Evolutionary conservation across 2,888 invertebrate species (phyloP), one percentile per base, ranked within the genome.

Genomic region (Ethmia dodecea): DNA sequence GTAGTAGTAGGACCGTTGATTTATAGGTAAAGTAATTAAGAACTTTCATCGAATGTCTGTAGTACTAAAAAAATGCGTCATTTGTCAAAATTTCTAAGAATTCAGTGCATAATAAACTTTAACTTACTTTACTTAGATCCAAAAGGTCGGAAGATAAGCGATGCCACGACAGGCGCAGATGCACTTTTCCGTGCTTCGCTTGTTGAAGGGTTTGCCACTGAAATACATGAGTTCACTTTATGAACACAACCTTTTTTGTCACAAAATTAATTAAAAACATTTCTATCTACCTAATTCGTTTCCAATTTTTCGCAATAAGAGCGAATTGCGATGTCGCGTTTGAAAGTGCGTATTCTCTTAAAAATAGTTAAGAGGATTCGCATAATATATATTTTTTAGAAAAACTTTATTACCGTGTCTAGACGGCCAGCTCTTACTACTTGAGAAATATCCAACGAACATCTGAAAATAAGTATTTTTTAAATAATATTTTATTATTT

Each of bases 151-250:
- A 81, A 32, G 93, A 91, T 35, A 98, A 87, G 35, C 92, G 90
- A 50, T 97, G 90, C 99, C 99, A 99, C 4, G 93, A 92, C 33
- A 97, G 87, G 32, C 95, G 92, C 33, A 99, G 76, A 64, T 98
- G 96, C 0, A 99, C 89, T 86, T 96, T 92, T 4, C 99, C 99
- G 62, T 96, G 95, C 72, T 97, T 97, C 5, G 97, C 97, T 75
- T 96, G 94, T 73, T 98, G 97, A 50, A 99, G 87, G 0, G 96
- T 94, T 48, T 97, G 89, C 98, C 99, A 98, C 96, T 98, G 74
- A 28, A 65, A 59, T n/a, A n/a, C n/a, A 18, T 5, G 18, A 18
- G 18, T 5, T 18, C 18, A 18, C 5, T 18, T 18, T 18, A 8
- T 18, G 18, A 18, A 18, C 5, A 18, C 8, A 18, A 18, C 8